These are phyloP conservation scores for Adineta ricciae DNA, from an alignment of 2,888 invertebrate species.

Conservation along the genomic window DNA sequence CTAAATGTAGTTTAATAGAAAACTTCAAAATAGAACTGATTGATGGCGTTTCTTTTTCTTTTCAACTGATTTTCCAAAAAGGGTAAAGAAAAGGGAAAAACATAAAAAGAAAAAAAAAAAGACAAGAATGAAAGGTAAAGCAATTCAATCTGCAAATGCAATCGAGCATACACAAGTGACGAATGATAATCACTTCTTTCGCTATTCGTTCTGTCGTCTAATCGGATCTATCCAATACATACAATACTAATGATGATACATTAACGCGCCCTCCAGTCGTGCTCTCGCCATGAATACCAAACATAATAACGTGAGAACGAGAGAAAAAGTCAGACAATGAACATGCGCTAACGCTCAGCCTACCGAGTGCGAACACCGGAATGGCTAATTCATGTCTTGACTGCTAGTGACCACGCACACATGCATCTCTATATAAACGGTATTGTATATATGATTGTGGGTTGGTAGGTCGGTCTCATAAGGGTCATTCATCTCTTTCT, in stretches of 20 bases:
- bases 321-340: constrained; percentile 9
- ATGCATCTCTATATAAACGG: not conserved
- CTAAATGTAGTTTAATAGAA: not conserved
- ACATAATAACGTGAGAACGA: not conserved
- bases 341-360: not conserved
- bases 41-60: not conserved
- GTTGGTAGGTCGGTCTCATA: not conserved
- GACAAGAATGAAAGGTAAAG: not conserved
- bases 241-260: constrained; percentile 15
- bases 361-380: not conserved
- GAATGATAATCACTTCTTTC: not conserved
- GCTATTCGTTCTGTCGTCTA: not conserved
- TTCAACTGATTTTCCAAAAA: not conserved
- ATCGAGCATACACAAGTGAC: not conserved
- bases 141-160: not conserved
- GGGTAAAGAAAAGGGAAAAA: not conserved
- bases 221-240: not conserved
- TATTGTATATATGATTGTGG: not conserved
- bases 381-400: not conserved
- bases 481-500: constrained; percentile 2
- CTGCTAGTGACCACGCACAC: not conserved
- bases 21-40: not conserved
- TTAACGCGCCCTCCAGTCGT: not conserved
- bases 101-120: not conserved
- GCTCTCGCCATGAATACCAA: not conserved